phyloP scores from a whole-genome alignment of 2,797 vertebrate species.

The Pagetopsis macropterus region DNA sequence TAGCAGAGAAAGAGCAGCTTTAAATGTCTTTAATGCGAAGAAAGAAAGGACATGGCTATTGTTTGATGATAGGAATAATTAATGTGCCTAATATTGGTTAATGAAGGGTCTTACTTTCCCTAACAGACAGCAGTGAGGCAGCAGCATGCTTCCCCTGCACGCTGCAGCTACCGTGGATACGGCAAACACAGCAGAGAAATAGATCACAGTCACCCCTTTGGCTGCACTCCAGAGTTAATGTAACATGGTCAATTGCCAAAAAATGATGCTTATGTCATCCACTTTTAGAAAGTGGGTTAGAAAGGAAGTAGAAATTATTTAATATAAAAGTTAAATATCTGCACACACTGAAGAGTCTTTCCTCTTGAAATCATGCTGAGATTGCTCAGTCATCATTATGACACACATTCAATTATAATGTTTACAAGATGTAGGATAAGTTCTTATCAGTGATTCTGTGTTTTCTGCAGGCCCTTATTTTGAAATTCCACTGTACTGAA shows the following conservation, averaged over 20 bases:
- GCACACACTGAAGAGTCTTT: not conserved
- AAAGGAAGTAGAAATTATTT: slow-evolving; percentile 39
- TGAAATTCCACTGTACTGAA: slow-evolving; percentile 4
- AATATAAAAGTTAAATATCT: slow-evolving; percentile 27
- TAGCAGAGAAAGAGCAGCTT: not conserved
- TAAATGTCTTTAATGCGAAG: slow-evolving; percentile 34
- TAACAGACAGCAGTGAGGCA: slow-evolving; percentile 47
- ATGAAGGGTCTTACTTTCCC: slow-evolving; percentile 55
- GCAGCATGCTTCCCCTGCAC: slow-evolving; percentile 58
- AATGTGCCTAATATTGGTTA: slow-evolving; percentile 69
- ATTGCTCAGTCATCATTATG: slow-evolving; percentile 47
- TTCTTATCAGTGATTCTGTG: slow-evolving; percentile 3
- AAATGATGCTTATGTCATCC: slow-evolving; percentile 73
- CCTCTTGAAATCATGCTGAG: slow-evolving; percentile 17
- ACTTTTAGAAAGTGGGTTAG: slow-evolving; percentile 50
- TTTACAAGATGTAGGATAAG: not conserved
- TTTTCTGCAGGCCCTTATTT: slow-evolving; percentile 14
- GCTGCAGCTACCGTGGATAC: slow-evolving; percentile 74
- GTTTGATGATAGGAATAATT: slow-evolving; percentile 46
- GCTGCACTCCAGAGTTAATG: slow-evolving; percentile 76
- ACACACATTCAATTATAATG: slow-evolving; percentile 21
- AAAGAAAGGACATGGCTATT: slow-evolving; percentile 26
- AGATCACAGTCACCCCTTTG: slow-evolving; percentile 75
- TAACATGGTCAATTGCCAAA: slow-evolving; percentile 71
- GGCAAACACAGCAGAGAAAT: slow-evolving; percentile 78